A percentile compares a stretch with the other conserved stretches of the same genome.
phyloP scores from a whole-genome alignment of 2,797 vertebrate genomes.

The Xenops minutus region DNA sequence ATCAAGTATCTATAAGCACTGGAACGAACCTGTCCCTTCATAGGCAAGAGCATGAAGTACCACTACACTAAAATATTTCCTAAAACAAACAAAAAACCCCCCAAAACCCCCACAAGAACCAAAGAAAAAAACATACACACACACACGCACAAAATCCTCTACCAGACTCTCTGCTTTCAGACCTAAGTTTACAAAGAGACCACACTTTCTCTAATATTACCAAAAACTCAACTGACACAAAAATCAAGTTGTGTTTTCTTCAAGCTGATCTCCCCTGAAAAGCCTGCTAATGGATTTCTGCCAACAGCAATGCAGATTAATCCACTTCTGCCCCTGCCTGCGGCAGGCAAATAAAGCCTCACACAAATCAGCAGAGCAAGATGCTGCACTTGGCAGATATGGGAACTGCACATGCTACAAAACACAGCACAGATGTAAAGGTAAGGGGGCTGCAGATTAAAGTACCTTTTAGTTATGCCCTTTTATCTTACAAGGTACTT shows the following conservation, averaged over 20 bases:
- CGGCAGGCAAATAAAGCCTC: conserved; percentile 17
- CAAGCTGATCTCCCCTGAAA: not conserved
- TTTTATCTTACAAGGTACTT: not conserved
- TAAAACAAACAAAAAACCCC: not conserved
- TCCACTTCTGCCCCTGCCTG: conserved; percentile 16
- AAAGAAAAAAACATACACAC: no score
- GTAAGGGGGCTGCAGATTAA: not conserved
- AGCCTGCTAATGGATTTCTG: not conserved
- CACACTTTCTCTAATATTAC: not conserved
- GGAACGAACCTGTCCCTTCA: not conserved
- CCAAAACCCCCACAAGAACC: no score
- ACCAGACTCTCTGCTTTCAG: not conserved
- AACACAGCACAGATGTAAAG: not conserved
- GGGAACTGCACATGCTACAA: not conserved
- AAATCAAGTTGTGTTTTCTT: not conserved
- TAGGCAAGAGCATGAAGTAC: not conserved
- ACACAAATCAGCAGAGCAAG: conserved; percentile 3
- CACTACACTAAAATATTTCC: not conserved
- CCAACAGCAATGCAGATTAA: not conserved
- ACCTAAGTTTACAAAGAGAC: not conserved
- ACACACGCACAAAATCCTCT: not conserved
- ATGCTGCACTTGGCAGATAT: conserved; percentile 18
- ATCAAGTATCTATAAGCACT: not conserved
- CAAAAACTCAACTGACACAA: not conserved
- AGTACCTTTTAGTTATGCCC: not conserved